Evolutionary conservation across 2,797 vertebrate genomes (phyloP).

Genomic region (Anguilla pacifica): DNA sequence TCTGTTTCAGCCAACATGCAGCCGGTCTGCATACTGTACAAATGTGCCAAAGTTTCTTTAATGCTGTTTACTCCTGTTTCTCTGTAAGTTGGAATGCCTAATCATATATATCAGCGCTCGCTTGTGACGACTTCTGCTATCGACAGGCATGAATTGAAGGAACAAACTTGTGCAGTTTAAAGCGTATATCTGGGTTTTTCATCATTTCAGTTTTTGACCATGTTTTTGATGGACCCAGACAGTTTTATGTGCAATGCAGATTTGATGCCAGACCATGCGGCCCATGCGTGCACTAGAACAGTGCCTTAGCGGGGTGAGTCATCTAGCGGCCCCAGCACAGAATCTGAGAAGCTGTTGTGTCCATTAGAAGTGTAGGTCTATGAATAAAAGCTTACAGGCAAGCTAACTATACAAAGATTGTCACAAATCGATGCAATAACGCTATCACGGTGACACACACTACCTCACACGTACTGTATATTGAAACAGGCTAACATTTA

Average conservation of each 20-base stretch:
- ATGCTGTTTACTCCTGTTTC: not conserved
- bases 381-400: slow-evolving; percentile 15
- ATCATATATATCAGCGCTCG: not conserved
- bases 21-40: slow-evolving; percentile 66
- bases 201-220: not conserved
- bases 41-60: slow-evolving; percentile 45
- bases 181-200: not conserved
- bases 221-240: not conserved
- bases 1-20: slow-evolving; percentile 56
- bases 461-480: slow-evolving; percentile 34
- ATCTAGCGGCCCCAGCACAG: not conserved
- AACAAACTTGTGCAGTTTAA: not conserved
- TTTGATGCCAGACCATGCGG: not conserved
- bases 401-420: not conserved
- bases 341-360: not conserved
- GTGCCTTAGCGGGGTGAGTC: not conserved
- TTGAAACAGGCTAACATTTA: slow-evolving; percentile 26
- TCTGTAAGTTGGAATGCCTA: not conserved
- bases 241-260: not conserved
- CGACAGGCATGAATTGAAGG: slow-evolving; percentile 6
- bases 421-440: not conserved
- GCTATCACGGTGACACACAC: slow-evolving; percentile 20
- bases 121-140: not conserved
- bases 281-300: not conserved
- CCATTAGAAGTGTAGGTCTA: not conserved